Base-by-base conservation (phyloP, 2,888 invertebrate species). In the Andrena trimmerana region DNA sequence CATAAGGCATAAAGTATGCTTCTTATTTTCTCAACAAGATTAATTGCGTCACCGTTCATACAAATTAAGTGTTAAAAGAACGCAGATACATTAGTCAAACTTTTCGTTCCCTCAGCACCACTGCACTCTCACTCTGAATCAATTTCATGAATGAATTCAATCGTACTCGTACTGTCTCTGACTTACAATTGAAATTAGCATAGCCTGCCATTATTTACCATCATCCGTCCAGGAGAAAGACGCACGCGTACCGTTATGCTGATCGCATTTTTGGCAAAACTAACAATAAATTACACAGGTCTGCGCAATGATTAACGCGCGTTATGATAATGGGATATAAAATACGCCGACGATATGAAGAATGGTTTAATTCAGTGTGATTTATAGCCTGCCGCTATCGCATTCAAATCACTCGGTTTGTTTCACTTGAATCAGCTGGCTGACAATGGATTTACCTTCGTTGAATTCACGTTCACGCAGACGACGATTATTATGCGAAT, bases 291-390 rank as follows among this genome's bases (percentile, higher is more conserved):
- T 81, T 73, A 73, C 42, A 65, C n/a, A 57, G 42, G 63, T 31
- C 59, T 16, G 73, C n/a, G 63, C 63, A 65, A 72, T 73, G 81
- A 81, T 78, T 81, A 78, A 73, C 67, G 36, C 57, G 3, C 52
- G 60, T 24, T 48, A 67, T 70, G 76, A 76, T 80, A 66, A 76
- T 76, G 48, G 59, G 65, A 75, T 76, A 50, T 59, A 79, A 79
- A 76, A 76, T 76, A 66, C 59, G 70, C 48, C 76, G 42, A 27
- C 42, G 60, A 76, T 62, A 71, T 76, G 80, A 80, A 76, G 76
- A 80, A 80, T 76, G 80, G 70, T 80, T 76, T 66, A 80, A 80
- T 76, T 76, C 76, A 42, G 20, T 50, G 60, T 76, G 70, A 76
- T 60, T 66, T 54, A 60, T 20, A 13, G 29, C 1, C 66, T 3